Percentiles rank a stretch among this genome's conserved stretches.
These are phyloP conservation scores for Cydia pomonella DNA, from an alignment of 1,140 invertebrate species.

Conservation along the genomic window DNA sequence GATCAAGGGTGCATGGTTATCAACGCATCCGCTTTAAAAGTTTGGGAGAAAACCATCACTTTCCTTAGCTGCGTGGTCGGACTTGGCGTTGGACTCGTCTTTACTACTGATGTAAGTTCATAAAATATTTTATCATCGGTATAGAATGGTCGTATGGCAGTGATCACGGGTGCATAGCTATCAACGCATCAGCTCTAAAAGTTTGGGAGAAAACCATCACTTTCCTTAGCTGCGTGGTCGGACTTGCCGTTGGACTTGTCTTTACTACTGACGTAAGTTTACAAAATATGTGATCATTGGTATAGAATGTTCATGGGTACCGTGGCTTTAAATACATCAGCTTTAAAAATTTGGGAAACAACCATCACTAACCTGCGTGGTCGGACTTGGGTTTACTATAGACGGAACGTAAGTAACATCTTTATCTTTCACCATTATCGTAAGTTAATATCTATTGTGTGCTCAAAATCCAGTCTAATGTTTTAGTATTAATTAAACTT, in stretches of 20 bases:
- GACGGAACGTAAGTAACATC: too few species aligned
- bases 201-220: slow-evolving; percentile 93
- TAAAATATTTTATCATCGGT: background rate
- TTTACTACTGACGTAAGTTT: slow-evolving; percentile 92
- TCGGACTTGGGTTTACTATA: too few species aligned
- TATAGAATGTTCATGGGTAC: too few species aligned
- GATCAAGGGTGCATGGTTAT: slow-evolving; percentile 89
- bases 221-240: slow-evolving; percentile 91
- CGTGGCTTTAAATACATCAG: slow-evolving; percentile 85
- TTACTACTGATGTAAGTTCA: slow-evolving; percentile 91
- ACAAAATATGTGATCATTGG: background rate
- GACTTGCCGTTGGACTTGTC: too few species aligned
- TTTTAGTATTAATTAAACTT: too few species aligned
- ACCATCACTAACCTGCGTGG: slow-evolving; percentile 92
- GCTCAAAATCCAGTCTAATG: too few species aligned
- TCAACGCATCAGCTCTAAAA: slow-evolving; percentile 86
- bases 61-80: slow-evolving; percentile 92
- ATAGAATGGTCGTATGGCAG: too few species aligned
- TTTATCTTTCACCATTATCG: too few species aligned
- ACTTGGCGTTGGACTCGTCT: slow-evolving; percentile 90
- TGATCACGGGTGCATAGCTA: slow-evolving; percentile 67
- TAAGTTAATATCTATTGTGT: too few species aligned
- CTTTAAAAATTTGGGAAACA: slow-evolving; percentile 89
- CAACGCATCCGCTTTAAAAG: slow-evolving; percentile 85
- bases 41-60: slow-evolving; percentile 92